A percentile compares a stretch with the other conserved stretches of the same genome.
Evolutionary conservation across 2,888 invertebrate genomes (phyloP).

Genomic region (Syrphus vitripennis): DNA sequence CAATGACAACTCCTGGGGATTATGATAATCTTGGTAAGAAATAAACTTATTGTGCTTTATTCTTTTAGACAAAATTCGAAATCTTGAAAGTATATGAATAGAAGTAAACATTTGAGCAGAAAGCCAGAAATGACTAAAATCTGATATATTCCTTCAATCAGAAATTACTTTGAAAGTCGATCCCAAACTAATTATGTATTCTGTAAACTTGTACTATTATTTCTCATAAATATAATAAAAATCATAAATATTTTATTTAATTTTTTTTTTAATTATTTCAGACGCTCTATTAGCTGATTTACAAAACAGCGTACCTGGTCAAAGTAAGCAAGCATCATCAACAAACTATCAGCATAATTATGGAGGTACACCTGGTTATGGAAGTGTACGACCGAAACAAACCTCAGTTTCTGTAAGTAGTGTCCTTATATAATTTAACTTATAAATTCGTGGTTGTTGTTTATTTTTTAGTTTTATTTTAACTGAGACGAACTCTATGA

Average conservation of each 20-base stretch:
- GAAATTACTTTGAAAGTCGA: no score
- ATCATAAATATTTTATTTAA: not conserved
- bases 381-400: constrained; percentile 89
- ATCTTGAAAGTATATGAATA: no score
- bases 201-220: no score
- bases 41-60: no score
- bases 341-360: constrained; percentile 78
- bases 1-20: constrained; percentile 77
- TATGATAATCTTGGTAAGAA: constrained; percentile 78
- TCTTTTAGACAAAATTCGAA: no score
- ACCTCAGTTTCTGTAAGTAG: constrained; percentile 85
- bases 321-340: constrained; percentile 73
- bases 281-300: constrained; percentile 97
- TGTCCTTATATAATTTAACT: not conserved
- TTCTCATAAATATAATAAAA: no score
- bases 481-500: not conserved
- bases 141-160: no score
- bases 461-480: not conserved
- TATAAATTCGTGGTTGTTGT: not conserved
- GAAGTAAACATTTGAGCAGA: no score
- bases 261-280: constrained; percentile 80
- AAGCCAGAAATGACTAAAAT: no score
- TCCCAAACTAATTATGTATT: no score
- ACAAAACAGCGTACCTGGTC: constrained; percentile 93
- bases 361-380: constrained; percentile 83